Evolutionary conservation across 2,888 invertebrate species (phyloP), one percentile per base, ranked within the genome.

Genomic region (Flexamia atlantica): DNA sequence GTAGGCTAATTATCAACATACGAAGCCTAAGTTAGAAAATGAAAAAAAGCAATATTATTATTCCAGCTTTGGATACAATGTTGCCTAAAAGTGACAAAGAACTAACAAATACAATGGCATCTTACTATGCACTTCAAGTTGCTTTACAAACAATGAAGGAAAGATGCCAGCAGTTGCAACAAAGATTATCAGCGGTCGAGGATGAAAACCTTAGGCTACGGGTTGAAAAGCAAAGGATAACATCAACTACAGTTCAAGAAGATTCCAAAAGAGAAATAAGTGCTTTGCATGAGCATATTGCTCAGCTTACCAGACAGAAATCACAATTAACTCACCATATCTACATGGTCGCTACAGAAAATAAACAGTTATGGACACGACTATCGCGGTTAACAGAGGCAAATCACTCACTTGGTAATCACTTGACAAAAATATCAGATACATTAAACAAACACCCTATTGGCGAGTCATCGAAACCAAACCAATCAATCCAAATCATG

Each of bases 121-220:
- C 88, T 9, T 87, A 87, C 32, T 87, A 87, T 85, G 88, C 88
- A 12, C 84, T 89, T 14, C 88, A 89, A 86, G 85, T 96, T 84
- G 96, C 96, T 1, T 91, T 96, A 85, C 94, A 95, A 89, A 96
- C 96, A 14, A 94, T 97, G 93, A 94, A 95, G 89, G 96, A 97
- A 90, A 92, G 96, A 80, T 97, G 96, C 90, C 93, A 94, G 88
- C 92, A 94, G 83, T 90, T 97, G 68, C 96, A 97, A 89, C 92
- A 94, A 86, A 92, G 95, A 88, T 92, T 97, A 76, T 92, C 93
- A 20, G 89, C 91, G 0, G 91, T 96, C 32, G 97, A 97, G 90
- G 94, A 94, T 86, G 96, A 97, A 90, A 97, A 97, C 89, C 92
- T 94, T 89, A 91, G 92, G 83, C 90, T 96, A 84, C 91, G 92